phyloP scores from a whole-genome alignment of 2,888 invertebrate species.

The Nemotelus nigrinus region DNA sequence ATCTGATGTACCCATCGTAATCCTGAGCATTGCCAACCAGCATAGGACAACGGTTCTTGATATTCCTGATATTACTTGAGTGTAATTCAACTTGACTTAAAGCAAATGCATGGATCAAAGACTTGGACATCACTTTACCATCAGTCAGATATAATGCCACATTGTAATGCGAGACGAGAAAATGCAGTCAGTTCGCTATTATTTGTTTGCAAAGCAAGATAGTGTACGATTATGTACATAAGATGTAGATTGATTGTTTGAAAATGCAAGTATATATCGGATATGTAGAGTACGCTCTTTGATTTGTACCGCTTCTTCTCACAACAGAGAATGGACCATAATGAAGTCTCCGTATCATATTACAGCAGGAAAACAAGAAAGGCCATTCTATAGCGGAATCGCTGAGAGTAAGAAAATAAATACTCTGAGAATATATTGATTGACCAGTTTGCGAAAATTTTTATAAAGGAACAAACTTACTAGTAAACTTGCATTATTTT shows the following conservation, averaged over 20 bases:
- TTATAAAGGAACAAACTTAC: no score
- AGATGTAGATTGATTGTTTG: conserved; percentile 21
- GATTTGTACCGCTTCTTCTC: no score
- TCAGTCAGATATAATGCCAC: conserved; percentile 9
- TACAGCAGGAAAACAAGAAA: no score
- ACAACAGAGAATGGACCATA: no score
- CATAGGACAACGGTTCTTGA: conserved; percentile 14
- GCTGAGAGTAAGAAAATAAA: no score
- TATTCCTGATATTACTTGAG: conserved; percentile 47
- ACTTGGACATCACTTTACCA: conserved; percentile 46
- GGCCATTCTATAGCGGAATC: no score
- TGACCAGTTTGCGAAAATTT: no score
- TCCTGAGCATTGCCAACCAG: conserved; percentile 6
- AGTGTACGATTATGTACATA: conserved; percentile 10
- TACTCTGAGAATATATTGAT: no score
- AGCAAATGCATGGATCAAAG: conserved; percentile 48
- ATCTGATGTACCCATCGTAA: conserved; percentile 6
- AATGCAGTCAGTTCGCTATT: background rate
- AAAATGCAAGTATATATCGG: conserved; percentile 5
- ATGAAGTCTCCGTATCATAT: no score
- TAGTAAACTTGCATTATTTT: no score
- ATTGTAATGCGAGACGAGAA: background rate
- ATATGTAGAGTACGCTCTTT: no score
- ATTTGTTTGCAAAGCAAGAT: background rate
- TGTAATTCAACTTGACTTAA: conserved; percentile 47